phyloP scores from a whole-genome alignment of 2,797 vertebrate species.

The Trachurus trachurus region DNA sequence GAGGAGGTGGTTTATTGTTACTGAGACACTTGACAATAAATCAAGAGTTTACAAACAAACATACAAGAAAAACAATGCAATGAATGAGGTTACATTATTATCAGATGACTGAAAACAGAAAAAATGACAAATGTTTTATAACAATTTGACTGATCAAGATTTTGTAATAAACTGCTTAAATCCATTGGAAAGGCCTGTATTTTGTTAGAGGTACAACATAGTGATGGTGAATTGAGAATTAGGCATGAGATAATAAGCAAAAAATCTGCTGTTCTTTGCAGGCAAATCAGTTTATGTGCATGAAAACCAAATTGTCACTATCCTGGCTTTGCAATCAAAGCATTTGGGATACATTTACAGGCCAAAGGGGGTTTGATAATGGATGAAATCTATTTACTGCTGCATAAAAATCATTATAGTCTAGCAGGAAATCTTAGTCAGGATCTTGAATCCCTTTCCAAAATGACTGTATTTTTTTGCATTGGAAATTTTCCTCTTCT shows the following conservation, averaged over 20 bases:
- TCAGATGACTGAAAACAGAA: neutral
- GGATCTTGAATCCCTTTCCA: neutral
- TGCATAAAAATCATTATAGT: neutral
- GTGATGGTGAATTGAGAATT: neutral
- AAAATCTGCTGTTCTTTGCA: neutral
- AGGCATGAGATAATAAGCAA: neutral
- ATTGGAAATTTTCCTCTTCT: conserved; percentile 25
- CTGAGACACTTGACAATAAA: neutral
- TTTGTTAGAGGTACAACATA: neutral
- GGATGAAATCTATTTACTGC: neutral
- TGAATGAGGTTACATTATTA: neutral
- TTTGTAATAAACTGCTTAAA: neutral
- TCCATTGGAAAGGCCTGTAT: neutral
- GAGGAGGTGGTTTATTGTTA: neutral
- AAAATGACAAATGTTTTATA: neutral
- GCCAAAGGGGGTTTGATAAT: neutral
- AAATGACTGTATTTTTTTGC: neutral
- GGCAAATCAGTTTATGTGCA: neutral
- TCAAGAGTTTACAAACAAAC: neutral
- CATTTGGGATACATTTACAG: neutral
- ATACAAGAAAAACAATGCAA: neutral
- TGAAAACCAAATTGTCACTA: neutral
- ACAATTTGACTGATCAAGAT: neutral
- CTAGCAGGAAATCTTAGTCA: neutral
- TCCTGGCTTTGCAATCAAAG: neutral